A percentile compares a stretch with the other conserved stretches of the same genome.
Conservation (phyloP, 2,888 invertebrate species). For the Orchesellides sinensis region DNA sequence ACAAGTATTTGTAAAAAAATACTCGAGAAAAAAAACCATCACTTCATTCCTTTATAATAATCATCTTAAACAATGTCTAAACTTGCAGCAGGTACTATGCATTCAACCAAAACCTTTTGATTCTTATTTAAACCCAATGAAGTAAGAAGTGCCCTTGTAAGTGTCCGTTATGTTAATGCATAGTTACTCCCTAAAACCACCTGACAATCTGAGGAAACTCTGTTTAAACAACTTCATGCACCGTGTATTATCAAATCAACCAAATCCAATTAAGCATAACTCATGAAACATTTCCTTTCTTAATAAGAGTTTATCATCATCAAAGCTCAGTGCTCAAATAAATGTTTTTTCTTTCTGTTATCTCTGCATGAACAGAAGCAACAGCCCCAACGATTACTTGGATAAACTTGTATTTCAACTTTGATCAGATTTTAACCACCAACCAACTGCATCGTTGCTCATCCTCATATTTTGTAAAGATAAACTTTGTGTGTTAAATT, state of each 20-base stretch:
- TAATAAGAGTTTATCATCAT: slow-evolving; percentile 40
- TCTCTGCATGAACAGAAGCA: too few species aligned
- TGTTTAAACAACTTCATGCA: slow-evolving; percentile 14
- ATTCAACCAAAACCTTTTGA: too few species aligned
- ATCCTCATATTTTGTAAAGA: too few species aligned
- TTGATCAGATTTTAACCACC: slow-evolving; percentile 40
- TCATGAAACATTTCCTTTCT: slow-evolving; percentile 60
- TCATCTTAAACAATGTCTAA: too few species aligned
- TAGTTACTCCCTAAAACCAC: slow-evolving; percentile 3
- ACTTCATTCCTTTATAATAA: slow-evolving; percentile 22
- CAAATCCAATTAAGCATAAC: slow-evolving; percentile 55
- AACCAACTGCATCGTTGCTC: not conserved
- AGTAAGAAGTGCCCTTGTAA: not conserved
- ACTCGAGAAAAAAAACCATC: slow-evolving; percentile 6
- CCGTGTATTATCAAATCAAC: slow-evolving; percentile 17
- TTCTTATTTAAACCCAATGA: too few species aligned
- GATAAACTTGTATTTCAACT: slow-evolving; percentile 52
- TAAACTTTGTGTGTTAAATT: too few species aligned
- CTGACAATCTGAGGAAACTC: slow-evolving; percentile 56
- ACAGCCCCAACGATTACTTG: too few species aligned
- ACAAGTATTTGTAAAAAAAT: not conserved
- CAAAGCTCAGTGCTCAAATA: slow-evolving; percentile 15
- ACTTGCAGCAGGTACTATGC: too few species aligned
- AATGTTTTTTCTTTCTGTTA: not conserved
- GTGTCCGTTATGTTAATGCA: not conserved